These are phyloP conservation scores for Rhopalosiphum nymphaeae DNA, from an alignment of 2,888 invertebrate genomes.

Conservation along the genomic window DNA sequence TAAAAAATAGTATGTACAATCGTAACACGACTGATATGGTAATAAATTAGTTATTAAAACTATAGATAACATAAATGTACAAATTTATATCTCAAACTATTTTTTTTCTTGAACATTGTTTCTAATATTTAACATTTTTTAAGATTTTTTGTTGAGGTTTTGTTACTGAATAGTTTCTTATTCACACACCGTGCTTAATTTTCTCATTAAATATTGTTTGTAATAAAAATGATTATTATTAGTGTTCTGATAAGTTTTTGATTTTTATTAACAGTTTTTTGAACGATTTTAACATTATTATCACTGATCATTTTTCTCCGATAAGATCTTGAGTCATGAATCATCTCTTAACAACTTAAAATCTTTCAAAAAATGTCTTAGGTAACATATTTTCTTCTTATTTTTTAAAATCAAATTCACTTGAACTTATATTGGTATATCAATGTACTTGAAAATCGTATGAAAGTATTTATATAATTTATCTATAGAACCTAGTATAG, in stretches of 20 bases:
- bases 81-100: neutral
- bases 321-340: neutral
- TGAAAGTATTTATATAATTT: neutral
- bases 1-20: neutral
- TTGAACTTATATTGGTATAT: neutral
- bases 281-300: neutral
- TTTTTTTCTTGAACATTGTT: neutral
- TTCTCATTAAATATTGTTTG: neutral
- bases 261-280: neutral
- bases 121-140: neutral
- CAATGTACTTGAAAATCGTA: neutral
- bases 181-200: no score
- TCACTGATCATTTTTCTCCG: neutral
- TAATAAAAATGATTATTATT: neutral
- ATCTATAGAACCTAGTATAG: neutral
- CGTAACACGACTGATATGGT: neutral
- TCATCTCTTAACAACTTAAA: neutral
- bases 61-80: neutral
- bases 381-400: neutral
- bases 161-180: no score
- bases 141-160: neutral
- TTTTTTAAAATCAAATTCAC: neutral
- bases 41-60: neutral
- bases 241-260: neutral
- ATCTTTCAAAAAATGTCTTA: neutral